phyloP scores from a whole-genome alignment of 2,797 vertebrate species.

The Myotis daubentonii region DNA sequence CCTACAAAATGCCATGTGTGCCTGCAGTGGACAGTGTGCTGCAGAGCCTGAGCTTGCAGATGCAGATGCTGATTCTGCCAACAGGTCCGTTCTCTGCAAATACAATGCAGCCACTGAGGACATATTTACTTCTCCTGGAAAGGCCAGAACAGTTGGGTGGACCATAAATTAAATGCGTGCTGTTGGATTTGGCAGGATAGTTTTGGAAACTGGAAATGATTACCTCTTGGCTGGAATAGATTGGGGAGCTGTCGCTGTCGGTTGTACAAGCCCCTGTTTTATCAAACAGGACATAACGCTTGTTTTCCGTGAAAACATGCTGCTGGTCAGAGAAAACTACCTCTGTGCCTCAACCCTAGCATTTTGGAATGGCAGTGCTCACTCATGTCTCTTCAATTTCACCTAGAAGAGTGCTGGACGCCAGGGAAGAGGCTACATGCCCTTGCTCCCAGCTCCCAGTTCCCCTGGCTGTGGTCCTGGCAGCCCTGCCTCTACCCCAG shows the following conservation, averaged over 20 bases:
- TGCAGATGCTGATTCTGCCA: slow-evolving; percentile 37
- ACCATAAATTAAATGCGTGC: slow-evolving; percentile 19
- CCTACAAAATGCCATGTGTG: slow-evolving; percentile 34
- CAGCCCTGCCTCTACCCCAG: background rate
- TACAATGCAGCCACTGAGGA: slow-evolving; percentile 57
- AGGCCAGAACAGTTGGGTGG: slow-evolving; percentile 33
- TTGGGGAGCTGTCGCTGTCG: background rate
- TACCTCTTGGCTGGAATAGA: slow-evolving; percentile 43
- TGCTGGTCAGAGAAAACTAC: background rate
- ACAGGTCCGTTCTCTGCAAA: slow-evolving; percentile 51
- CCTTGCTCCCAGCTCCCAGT: background rate
- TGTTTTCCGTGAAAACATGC: background rate
- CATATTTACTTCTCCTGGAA: slow-evolving; percentile 56
- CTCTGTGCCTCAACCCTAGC: background rate
- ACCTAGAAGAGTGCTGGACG: background rate
- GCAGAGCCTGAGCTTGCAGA: slow-evolving; percentile 54
- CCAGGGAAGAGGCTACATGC: background rate
- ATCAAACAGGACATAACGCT: background rate
- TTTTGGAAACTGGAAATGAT: slow-evolving; percentile 32
- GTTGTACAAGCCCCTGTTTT: background rate
- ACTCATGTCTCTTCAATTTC: background rate
- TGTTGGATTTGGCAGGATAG: background rate
- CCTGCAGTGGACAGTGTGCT: background rate
- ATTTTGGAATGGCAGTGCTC: background rate
- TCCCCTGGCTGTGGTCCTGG: background rate